These are phyloP conservation scores for Noctua janthina DNA, from an alignment of 2,888 invertebrate genomes.

Conservation along the genomic window DNA sequence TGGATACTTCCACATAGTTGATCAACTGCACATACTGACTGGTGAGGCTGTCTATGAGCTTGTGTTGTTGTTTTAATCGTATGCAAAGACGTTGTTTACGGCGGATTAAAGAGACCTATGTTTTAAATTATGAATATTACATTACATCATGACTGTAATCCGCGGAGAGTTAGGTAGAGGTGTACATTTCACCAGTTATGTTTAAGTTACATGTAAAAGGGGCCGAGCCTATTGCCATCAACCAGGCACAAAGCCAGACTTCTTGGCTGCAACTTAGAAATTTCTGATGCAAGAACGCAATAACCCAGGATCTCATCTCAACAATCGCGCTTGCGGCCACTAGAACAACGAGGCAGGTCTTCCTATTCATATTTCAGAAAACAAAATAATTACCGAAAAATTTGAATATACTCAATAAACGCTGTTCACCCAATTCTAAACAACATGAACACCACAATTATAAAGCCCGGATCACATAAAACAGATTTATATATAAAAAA, in stretches of 20 bases:
- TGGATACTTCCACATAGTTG: conserved; percentile 28
- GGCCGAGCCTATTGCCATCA: neutral
- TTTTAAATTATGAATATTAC: neutral
- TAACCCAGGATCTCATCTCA: neutral
- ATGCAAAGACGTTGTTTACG: neutral
- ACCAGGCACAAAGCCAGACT: neutral
- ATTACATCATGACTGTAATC: neutral
- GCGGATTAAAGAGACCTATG: neutral
- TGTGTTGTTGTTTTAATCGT: neutral
- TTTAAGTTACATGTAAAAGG: neutral
- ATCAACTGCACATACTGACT: conserved; percentile 8
- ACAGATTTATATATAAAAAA: conserved; percentile 49
- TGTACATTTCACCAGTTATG: neutral
- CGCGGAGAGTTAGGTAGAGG: neutral
- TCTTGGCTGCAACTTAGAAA: neutral
- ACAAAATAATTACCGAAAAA: neutral
- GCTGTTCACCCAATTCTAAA: conserved; percentile 14
- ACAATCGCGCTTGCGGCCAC: neutral
- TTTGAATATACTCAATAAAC: neutral
- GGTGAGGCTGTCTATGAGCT: neutral
- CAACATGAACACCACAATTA: conserved; percentile 52
- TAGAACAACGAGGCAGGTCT: neutral
- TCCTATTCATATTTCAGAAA: neutral
- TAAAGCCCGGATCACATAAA: conserved; percentile 50
- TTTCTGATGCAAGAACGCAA: neutral